phyloP scores from a whole-genome alignment of 2,888 invertebrate species.

The Pristionchus arcanus region DNA sequence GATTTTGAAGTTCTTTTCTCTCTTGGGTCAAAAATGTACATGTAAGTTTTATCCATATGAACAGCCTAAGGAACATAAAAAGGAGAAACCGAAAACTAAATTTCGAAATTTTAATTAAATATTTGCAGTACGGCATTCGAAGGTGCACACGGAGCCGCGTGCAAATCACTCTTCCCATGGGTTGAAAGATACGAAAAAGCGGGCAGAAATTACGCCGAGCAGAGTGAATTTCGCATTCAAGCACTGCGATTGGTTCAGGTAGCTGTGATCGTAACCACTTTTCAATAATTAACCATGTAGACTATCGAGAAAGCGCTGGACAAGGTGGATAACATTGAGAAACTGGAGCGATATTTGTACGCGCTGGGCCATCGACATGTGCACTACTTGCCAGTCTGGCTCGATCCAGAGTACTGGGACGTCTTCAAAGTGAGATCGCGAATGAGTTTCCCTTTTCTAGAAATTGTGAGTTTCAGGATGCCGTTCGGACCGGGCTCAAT shows the following conservation, averaged over 20 bases:
- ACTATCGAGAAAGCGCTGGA: not conserved
- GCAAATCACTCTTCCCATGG: slow-evolving; percentile 74
- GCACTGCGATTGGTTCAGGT: slow-evolving; percentile 77
- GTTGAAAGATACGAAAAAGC: slow-evolving; percentile 69
- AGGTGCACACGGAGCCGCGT: slow-evolving; percentile 56
- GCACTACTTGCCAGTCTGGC: not conserved
- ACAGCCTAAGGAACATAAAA: not conserved
- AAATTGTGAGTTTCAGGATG: not conserved
- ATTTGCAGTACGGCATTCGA: not conserved
- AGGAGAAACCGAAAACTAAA: not conserved
- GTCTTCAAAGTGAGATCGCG: not conserved
- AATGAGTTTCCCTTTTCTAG: not conserved
- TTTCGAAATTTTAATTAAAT: not conserved
- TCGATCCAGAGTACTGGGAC: not conserved
- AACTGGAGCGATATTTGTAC: not conserved
- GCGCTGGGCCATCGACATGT: not conserved
- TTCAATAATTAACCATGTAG: not conserved
- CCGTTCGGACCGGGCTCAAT: not conserved
- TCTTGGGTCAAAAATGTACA: slow-evolving; percentile 68
- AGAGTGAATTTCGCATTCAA: slow-evolving; percentile 74
- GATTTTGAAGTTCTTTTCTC: slow-evolving; percentile 77
- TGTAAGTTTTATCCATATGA: not conserved
- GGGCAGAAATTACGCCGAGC: slow-evolving; percentile 66
- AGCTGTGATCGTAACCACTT: not conserved
- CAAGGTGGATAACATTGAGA: not conserved